phyloP scores from a whole-genome alignment of 1,140 invertebrate species.

The Leptonema lineaticorne region DNA sequence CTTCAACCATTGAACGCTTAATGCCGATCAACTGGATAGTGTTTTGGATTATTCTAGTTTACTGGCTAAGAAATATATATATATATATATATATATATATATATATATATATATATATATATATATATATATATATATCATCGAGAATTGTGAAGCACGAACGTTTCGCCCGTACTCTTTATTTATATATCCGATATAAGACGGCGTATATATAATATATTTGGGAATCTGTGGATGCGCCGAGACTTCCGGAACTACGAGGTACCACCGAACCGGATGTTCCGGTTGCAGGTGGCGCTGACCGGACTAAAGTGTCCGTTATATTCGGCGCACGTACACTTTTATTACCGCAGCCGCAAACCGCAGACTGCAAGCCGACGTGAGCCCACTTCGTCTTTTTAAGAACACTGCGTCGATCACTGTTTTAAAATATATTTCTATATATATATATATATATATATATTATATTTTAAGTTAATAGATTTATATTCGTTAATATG shows the following conservation, averaged over 20 bases:
- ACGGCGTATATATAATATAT: no score
- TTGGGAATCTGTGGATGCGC: no score
- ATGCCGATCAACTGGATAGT: slow-evolving; percentile 12
- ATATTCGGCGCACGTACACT: slow-evolving; percentile 38
- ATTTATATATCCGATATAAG: no score
- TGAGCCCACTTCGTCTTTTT: slow-evolving; percentile 32
- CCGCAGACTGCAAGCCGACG: slow-evolving; percentile 32
- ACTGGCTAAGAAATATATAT: no score
- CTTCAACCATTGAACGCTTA: background rate
- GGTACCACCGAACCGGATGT: background rate
- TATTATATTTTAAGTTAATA: background rate
- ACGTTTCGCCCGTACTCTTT: no score
- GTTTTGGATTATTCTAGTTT: slow-evolving; percentile 23
- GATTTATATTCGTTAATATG: background rate
- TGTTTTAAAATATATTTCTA: background rate
- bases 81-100: no score
- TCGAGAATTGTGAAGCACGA: no score
- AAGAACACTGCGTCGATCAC: slow-evolving; percentile 25
- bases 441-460: background rate
- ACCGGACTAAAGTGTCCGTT: slow-evolving; percentile 10
- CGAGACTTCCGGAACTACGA: no score
- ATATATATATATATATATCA: no score
- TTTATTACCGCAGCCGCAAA: slow-evolving; percentile 41
- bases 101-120: no score
- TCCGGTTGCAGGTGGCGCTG: background rate